Percentiles rank a stretch among this genome's conserved stretches.
phyloP scores from a whole-genome alignment of 2,797 vertebrate genomes.

The Notolabrus celidotus region DNA sequence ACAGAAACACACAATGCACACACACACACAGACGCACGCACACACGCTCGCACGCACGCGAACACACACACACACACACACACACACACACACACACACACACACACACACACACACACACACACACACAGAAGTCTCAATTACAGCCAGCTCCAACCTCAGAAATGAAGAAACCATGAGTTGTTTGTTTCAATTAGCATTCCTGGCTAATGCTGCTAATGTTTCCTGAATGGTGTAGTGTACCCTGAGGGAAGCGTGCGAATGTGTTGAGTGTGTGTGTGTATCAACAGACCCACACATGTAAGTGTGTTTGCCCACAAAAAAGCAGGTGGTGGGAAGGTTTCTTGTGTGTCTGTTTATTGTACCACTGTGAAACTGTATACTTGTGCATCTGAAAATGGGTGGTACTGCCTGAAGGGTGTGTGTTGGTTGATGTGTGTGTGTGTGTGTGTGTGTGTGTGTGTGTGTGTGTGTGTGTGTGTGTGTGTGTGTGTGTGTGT shows the following conservation, averaged over 20 bases:
- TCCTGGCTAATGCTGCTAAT: constrained; percentile 82
- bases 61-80: constrained; percentile 37
- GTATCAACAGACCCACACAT: constrained; percentile 6
- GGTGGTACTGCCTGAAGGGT: constrained; percentile 42
- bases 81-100: constrained; percentile 22
- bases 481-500: constrained; percentile 19
- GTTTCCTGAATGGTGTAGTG: constrained; percentile 75
- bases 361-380: constrained; percentile 53
- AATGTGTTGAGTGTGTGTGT: constrained; percentile 16
- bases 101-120: constrained; percentile 9
- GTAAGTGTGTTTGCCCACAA: constrained; percentile 48
- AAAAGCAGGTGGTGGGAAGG: constrained; percentile 68
- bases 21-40: constrained; percentile 22
- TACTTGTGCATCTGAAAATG: constrained; percentile 57
- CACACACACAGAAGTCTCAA: constrained; percentile 62
- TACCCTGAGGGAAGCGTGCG: constrained; percentile 57
- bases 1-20: constrained; percentile 20
- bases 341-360: constrained; percentile 59
- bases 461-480: constrained; percentile 44
- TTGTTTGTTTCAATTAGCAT: constrained; percentile 84
- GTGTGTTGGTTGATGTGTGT: constrained; percentile 16
- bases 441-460: constrained; percentile 15
- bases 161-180: constrained; percentile 76
- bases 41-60: no score
- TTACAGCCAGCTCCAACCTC: constrained; percentile 68